Conservation (phyloP, 1,140 invertebrate species). For the Arion vulgaris region DNA sequence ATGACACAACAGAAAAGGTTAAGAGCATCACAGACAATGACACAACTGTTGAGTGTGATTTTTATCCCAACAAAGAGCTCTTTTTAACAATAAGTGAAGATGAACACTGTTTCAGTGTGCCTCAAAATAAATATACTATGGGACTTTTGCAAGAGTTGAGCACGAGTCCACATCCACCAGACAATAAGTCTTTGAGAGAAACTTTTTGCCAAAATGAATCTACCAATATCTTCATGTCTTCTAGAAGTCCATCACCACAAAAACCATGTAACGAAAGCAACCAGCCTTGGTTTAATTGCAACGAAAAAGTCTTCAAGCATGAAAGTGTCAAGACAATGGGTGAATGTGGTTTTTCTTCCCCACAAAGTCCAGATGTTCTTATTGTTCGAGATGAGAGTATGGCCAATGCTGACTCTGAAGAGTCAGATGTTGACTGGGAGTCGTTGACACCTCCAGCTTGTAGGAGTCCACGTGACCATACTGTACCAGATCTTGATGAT, state of each 20-base stretch:
- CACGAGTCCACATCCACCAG: neutral
- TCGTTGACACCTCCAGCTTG: constrained; percentile 33
- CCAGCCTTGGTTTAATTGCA: neutral
- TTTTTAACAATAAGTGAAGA: neutral
- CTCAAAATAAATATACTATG: constrained; percentile 1
- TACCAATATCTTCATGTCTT: neutral
- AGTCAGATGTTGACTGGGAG: constrained; percentile 30
- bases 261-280: neutral
- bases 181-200: neutral
- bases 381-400: constrained; percentile 30
- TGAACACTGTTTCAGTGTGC: neutral
- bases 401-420: constrained; percentile 19
- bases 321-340: no score
- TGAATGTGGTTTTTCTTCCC: no score
- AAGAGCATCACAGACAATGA: neutral
- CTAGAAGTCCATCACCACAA: neutral
- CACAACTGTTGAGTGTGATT: neutral
- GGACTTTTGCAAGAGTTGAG: neutral
- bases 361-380: constrained; percentile 23
- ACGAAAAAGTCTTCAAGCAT: neutral
- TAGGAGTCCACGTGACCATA: constrained; percentile 31
- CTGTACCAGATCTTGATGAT: constrained; percentile 21
- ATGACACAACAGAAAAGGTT: neutral
- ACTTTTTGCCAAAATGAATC: neutral
- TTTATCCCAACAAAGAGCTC: neutral